Percentiles rank a stretch among this genome's conserved stretches.
Conservation (phyloP, 2,113 vertebrate genomes). For the Archocentrus centrarchus region DNA sequence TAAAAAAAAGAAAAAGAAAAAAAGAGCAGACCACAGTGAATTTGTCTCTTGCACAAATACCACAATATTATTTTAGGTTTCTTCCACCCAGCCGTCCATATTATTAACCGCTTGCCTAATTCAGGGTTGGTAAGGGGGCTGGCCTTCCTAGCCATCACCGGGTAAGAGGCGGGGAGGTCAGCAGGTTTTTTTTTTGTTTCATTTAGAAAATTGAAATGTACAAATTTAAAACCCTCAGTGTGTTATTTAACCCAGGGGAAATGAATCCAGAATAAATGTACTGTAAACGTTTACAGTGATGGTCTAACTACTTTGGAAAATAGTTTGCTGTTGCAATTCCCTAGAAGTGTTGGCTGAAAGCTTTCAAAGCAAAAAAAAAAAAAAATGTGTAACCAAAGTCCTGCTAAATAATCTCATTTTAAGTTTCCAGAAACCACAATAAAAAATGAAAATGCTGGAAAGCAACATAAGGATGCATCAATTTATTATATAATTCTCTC, state of each 20-base stretch:
- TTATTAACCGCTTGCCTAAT: background rate
- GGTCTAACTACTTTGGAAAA: background rate
- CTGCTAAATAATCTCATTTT: background rate
- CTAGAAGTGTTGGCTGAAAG: background rate
- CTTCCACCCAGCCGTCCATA: background rate
- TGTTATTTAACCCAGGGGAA: background rate
- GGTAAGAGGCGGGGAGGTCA: background rate
- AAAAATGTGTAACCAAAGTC: background rate
- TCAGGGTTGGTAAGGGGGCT: background rate
- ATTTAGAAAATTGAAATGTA: background rate
- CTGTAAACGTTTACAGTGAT: background rate
- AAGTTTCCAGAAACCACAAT: background rate
- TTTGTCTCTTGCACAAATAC: background rate
- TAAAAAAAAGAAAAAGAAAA: too few species aligned
- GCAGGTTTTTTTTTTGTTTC: background rate
- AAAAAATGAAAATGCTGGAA: background rate
- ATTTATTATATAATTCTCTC: background rate
- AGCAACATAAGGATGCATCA: background rate
- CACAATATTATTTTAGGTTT: background rate
- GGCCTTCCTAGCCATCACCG: background rate
- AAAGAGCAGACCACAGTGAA: background rate
- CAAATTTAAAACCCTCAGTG: background rate
- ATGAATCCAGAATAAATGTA: background rate
- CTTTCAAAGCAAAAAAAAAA: background rate
- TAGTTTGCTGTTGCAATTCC: slow-evolving; percentile 1